Evolutionary conservation across 2,888 invertebrate species (phyloP).

Genomic region (Ptychoptera albimana): DNA sequence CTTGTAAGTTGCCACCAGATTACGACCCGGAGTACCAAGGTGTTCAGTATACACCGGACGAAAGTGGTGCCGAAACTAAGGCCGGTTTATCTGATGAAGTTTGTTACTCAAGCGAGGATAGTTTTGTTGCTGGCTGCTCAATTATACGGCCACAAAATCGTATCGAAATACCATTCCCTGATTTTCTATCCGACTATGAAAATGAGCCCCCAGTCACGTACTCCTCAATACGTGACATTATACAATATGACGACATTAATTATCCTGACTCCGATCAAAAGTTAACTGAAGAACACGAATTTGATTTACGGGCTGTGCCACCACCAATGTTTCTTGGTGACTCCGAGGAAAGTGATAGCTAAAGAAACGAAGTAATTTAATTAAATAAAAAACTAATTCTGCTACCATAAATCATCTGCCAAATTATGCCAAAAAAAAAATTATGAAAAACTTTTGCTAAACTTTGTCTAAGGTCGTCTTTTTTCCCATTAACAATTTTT

Average conservation of each 20-base stretch:
- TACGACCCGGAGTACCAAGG: constrained; percentile 12
- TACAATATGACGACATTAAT: constrained; percentile 14
- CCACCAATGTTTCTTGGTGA: constrained; percentile 61
- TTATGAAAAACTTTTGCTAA: no score
- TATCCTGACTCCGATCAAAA: constrained; percentile 42
- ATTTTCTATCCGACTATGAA: constrained; percentile 34
- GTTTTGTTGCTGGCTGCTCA: constrained; percentile 18
- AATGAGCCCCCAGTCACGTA: constrained; percentile 30
- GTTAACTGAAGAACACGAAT: constrained; percentile 47
- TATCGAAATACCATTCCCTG: constrained; percentile 35
- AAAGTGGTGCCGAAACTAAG: constrained; percentile 26
- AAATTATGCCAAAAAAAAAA: background rate
- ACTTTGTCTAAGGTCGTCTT: no score
- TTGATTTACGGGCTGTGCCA: constrained; percentile 61
- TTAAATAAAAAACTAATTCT: no score
- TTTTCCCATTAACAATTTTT: no score
- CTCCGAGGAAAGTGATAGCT: constrained; percentile 40
- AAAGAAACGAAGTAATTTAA: constrained; percentile 1
- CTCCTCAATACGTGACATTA: background rate
- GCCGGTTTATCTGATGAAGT: constrained; percentile 27
- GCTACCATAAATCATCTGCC: no score
- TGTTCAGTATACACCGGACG: constrained; percentile 14
- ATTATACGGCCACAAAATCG: constrained; percentile 20
- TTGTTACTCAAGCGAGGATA: constrained; percentile 30
- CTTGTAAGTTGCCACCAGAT: constrained; percentile 7